A percentile compares a stretch with the other conserved stretches of the same genome.
These are phyloP conservation scores for Nyctibius grandis DNA, from an alignment of 2,797 vertebrate species.

Conservation along the genomic window DNA sequence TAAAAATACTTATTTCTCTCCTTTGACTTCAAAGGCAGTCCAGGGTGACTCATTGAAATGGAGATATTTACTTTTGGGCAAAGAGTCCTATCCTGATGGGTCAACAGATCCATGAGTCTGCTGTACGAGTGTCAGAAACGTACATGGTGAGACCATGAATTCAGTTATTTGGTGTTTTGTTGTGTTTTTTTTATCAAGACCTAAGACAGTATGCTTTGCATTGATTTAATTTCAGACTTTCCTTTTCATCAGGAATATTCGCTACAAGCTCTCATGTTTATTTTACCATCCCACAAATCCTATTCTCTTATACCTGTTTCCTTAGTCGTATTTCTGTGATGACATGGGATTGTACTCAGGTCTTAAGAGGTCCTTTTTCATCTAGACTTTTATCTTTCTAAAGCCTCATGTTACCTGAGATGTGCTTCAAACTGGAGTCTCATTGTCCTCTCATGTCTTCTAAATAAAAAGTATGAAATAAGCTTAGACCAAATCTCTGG, in stretches of 20 bases:
- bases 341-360: background rate
- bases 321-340: constrained; percentile 5
- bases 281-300: background rate
- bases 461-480: constrained; percentile 28
- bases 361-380: constrained; percentile 10
- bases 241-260: background rate
- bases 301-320: background rate
- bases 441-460: background rate
- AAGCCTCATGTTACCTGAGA: constrained; percentile 16
- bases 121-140: background rate
- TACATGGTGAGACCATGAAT: background rate
- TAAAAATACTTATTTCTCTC: background rate
- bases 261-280: background rate
- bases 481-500: constrained; percentile 7
- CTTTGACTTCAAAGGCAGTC: background rate
- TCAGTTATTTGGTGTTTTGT: background rate
- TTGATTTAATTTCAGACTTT: background rate
- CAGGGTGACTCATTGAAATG: background rate
- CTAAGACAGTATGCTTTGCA: background rate
- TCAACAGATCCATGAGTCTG: background rate
- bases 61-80: background rate
- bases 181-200: background rate
- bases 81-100: too few species aligned
- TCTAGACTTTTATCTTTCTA: constrained; percentile 8
- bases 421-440: background rate